phyloP scores from a whole-genome alignment of 2,113 vertebrate genomes.

The Synchiropus splendidus region DNA sequence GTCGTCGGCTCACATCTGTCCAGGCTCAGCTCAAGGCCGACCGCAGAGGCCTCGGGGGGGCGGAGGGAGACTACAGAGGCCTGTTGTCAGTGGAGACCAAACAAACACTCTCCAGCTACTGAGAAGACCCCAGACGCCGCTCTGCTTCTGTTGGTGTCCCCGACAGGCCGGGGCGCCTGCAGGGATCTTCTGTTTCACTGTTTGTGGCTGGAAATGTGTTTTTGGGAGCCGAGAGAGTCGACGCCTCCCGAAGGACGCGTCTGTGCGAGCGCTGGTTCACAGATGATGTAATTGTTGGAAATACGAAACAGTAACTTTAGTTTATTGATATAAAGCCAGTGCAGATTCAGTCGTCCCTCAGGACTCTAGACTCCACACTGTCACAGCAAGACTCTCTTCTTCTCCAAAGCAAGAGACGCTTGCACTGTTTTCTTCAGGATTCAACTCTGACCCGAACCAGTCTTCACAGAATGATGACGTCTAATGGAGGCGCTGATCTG shows the following conservation, averaged over 20 bases:
- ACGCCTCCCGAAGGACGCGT: conserved; percentile 11
- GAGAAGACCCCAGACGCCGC: conserved; percentile 22
- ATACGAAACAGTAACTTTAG: conserved; percentile 12
- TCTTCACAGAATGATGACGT: too few species aligned
- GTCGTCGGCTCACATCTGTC: conserved; percentile 60
- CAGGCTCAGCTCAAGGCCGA: conserved; percentile 21
- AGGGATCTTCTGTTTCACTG: conserved; percentile 26
- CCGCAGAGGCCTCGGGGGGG: conserved; percentile 45
- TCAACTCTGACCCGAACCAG: too few species aligned
- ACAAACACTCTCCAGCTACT: conserved; percentile 37
- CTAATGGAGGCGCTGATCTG: too few species aligned
- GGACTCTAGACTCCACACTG: too few species aligned
- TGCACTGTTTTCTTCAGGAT: too few species aligned
- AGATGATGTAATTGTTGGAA: conserved; percentile 33
- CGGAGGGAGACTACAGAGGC: conserved; percentile 41
- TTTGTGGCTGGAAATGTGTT: conserved; percentile 24
- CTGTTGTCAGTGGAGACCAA: conserved; percentile 52
- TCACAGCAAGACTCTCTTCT: too few species aligned
- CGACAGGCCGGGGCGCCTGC: conserved; percentile 31
- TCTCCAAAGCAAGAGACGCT: too few species aligned
- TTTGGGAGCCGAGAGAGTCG: conserved; percentile 16
- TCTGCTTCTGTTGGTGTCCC: conserved; percentile 33
- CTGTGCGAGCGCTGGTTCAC: background rate
- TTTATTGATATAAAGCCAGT: conserved; percentile 1
- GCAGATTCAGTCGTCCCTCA: too few species aligned